A percentile compares a stretch with the other conserved stretches of the same genome.
Conservation (phyloP, 2,888 invertebrate species). For the Andrena minutula region DNA sequence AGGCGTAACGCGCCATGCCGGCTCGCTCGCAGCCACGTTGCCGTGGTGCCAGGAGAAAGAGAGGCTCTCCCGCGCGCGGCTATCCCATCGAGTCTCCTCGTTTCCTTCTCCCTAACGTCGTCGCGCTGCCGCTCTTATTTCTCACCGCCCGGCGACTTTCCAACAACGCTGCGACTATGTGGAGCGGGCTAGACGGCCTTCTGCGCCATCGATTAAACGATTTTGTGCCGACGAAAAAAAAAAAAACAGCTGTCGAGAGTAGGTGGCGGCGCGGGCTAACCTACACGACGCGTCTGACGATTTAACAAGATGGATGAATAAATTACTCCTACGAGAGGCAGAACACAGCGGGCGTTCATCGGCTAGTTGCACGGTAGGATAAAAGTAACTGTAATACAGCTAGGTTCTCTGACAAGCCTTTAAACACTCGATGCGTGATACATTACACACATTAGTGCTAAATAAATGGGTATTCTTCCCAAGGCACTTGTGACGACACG, state of each 20-base stretch:
- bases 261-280: conserved; percentile 21
- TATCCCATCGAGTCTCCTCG: too few species aligned
- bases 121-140: neutral
- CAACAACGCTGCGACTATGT: conserved; percentile 34
- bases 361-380: conserved; percentile 1
- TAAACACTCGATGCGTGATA: conserved; percentile 22
- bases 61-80: conserved; percentile 12
- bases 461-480: too few species aligned
- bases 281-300: conserved; percentile 7
- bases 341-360: conserved; percentile 16
- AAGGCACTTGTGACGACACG: neutral
- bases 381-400: conserved; percentile 12
- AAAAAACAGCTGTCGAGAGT: conserved; percentile 19
- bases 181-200: conserved; percentile 35
- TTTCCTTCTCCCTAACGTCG: too few species aligned
- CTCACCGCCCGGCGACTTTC: conserved; percentile 42
- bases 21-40: conserved; percentile 26
- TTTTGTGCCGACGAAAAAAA: conserved; percentile 31
- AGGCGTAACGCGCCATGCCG: neutral
- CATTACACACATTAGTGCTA: neutral
- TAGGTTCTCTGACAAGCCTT: neutral
- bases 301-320: conserved; percentile 40
- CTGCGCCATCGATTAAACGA: conserved; percentile 46
- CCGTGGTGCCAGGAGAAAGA: conserved; percentile 29
- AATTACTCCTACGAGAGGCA: conserved; percentile 37